phyloP scores from a whole-genome alignment of 2,888 invertebrate species.

The Troglohyphantes excavatus region DNA sequence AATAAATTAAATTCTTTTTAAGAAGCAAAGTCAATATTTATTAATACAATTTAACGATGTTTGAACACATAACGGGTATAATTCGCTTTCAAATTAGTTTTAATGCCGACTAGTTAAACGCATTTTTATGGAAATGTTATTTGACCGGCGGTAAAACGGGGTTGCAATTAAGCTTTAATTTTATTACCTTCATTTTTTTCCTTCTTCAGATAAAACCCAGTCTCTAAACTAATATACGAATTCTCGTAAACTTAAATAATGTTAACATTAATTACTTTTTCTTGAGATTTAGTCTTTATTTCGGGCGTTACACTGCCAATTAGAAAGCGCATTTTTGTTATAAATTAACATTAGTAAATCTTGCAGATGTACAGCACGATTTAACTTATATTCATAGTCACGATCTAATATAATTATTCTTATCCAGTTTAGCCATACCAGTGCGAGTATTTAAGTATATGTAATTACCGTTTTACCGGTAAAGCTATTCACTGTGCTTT shows the following conservation, averaged over 20 bases:
- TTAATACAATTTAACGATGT: conserved; percentile 25
- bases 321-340: too few species aligned
- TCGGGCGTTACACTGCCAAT: neutral
- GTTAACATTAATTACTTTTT: conserved; percentile 24
- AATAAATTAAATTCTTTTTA: neutral
- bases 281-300: conserved; percentile 4
- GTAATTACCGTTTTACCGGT: too few species aligned
- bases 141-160: neutral
- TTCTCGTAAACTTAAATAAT: conserved; percentile 37
- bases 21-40: conserved; percentile 31
- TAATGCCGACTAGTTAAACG: neutral
- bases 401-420: too few species aligned
- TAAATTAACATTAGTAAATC: too few species aligned
- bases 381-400: too few species aligned
- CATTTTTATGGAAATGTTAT: conserved; percentile 43
- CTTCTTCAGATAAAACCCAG: neutral
- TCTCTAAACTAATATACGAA: neutral
- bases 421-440: too few species aligned
- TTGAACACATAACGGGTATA: conserved; percentile 23
- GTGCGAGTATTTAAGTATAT: too few species aligned
- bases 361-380: too few species aligned
- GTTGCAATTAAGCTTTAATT: conserved; percentile 12
- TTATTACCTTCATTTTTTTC: conserved; percentile 6
- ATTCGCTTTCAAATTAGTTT: conserved; percentile 13
- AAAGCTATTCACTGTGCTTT: too few species aligned